phyloP scores from a whole-genome alignment of 2,888 invertebrate species.

The Harmothoe impar region DNA sequence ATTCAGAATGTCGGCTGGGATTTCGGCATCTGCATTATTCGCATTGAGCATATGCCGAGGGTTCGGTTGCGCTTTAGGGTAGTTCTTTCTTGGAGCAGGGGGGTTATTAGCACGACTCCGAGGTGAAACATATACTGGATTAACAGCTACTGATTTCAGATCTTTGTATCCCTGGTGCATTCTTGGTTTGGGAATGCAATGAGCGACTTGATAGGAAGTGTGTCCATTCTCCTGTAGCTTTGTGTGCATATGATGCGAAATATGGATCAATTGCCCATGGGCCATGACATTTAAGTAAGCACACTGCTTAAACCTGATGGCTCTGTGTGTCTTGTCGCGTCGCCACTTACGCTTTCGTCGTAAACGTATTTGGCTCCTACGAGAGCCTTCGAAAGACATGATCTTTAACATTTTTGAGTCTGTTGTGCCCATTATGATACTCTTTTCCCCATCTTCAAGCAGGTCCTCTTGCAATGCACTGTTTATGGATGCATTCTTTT shows the following conservation, averaged over 20 bases:
- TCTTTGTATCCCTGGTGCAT: slow-evolving; percentile 72
- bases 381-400: background rate
- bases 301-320: slow-evolving; percentile 78
- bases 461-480: background rate
- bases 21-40: slow-evolving; percentile 67
- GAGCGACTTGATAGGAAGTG: background rate
- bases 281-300: slow-evolving; percentile 74
- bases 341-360: slow-evolving; percentile 66
- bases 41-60: slow-evolving; percentile 58
- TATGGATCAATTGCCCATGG: slow-evolving; percentile 74
- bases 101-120: background rate
- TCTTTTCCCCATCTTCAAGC: background rate
- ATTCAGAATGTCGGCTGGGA: slow-evolving; percentile 71
- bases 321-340: slow-evolving; percentile 74
- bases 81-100: no score
- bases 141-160: background rate
- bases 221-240: background rate
- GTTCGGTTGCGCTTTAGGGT: background rate
- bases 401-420: background rate
- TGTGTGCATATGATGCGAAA: slow-evolving; percentile 73
- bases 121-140: background rate
- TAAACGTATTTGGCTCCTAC: background rate
- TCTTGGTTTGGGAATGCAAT: background rate
- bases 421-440: background rate
- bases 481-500: background rate